phyloP scores from a whole-genome alignment of 2,888 invertebrate genomes.

The Cynaeus angustus region DNA sequence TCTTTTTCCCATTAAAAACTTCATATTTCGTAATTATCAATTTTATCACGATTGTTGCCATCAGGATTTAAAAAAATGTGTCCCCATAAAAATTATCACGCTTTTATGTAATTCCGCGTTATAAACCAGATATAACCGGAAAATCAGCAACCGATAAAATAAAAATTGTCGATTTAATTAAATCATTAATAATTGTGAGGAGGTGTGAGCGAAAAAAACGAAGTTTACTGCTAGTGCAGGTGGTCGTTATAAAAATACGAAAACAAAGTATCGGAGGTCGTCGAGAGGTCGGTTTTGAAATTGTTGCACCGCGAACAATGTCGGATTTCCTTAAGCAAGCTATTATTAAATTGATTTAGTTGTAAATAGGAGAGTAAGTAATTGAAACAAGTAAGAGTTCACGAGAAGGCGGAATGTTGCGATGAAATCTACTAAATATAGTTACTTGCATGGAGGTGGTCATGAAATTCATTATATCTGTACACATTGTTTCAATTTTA shows the following conservation, averaged over 20 bases:
- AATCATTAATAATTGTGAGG: constrained; percentile 6
- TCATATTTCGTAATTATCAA: too few relatives aligned
- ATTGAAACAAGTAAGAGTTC: constrained; percentile 40
- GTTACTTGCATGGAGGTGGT: constrained; percentile 14
- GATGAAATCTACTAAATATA: constrained; percentile 42
- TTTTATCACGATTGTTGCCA: too few relatives aligned
- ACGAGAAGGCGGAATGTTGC: constrained; percentile 39
- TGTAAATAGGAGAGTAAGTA: constrained; percentile 28
- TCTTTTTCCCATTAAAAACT: too few relatives aligned
- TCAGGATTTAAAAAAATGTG: too few relatives aligned
- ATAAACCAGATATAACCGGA: too few relatives aligned
- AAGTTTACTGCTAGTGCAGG: constrained; percentile 4
- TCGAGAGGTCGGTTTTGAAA: constrained; percentile 1
- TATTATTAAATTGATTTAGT: constrained; percentile 43
- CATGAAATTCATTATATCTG: constrained; percentile 10
- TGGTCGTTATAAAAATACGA: not conserved
- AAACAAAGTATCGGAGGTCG: constrained; percentile 17
- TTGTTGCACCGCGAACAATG: constrained; percentile 21
- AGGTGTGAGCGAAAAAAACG: constrained; percentile 4
- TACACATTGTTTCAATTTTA: not conserved
- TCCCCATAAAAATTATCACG: too few relatives aligned
- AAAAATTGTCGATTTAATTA: not conserved
- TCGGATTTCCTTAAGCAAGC: constrained; percentile 42
- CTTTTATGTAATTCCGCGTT: too few relatives aligned
- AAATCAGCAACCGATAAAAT: too few relatives aligned